Percentiles rank a stretch among this genome's conserved stretches.
Conservation (phyloP, 2,888 invertebrate genomes). For the Dromius quadrimaculatus region DNA sequence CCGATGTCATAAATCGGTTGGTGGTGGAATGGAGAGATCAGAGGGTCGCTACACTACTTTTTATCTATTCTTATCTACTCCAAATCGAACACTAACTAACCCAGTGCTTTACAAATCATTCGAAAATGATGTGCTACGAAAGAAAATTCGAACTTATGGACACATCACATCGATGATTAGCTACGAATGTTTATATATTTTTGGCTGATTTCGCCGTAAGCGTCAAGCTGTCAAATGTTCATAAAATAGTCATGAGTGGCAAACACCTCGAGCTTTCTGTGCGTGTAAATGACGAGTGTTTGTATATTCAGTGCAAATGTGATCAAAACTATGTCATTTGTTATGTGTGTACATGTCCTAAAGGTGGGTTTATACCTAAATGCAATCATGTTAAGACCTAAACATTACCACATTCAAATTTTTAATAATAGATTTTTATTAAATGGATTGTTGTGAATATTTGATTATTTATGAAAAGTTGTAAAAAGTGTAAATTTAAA, state of each 20-base stretch:
- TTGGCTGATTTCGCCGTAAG: conserved; percentile 50
- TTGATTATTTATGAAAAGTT: conserved; percentile 49
- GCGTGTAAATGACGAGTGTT: conserved; percentile 51
- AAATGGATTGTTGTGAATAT: conserved; percentile 51
- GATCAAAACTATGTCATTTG: conserved; percentile 32
- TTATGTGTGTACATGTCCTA: conserved; percentile 43
- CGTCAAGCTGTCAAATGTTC: conserved; percentile 49
- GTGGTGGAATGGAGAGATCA: conserved; percentile 40
- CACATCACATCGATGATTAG: conserved; percentile 43
- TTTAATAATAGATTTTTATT: conserved; percentile 52
- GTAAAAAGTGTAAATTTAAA: conserved; percentile 52
- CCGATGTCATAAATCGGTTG: conserved; percentile 33
- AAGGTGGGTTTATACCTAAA: conserved; percentile 44
- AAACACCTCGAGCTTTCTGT: conserved; percentile 50
- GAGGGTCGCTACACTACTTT: conserved; percentile 46
- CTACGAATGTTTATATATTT: conserved; percentile 49
- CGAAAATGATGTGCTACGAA: conserved; percentile 40
- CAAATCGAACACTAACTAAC: conserved; percentile 39
- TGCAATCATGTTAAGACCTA: conserved; percentile 51
- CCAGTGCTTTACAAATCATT: conserved; percentile 44
- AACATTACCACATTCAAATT: conserved; percentile 46
- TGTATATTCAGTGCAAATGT: conserved; percentile 45
- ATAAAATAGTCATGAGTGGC: conserved; percentile 43
- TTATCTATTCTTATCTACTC: conserved; percentile 10
- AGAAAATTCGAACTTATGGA: conserved; percentile 26